Conservation (phyloP, 2,113 vertebrate species). For the Hypocryptadius cinnamomeus region DNA sequence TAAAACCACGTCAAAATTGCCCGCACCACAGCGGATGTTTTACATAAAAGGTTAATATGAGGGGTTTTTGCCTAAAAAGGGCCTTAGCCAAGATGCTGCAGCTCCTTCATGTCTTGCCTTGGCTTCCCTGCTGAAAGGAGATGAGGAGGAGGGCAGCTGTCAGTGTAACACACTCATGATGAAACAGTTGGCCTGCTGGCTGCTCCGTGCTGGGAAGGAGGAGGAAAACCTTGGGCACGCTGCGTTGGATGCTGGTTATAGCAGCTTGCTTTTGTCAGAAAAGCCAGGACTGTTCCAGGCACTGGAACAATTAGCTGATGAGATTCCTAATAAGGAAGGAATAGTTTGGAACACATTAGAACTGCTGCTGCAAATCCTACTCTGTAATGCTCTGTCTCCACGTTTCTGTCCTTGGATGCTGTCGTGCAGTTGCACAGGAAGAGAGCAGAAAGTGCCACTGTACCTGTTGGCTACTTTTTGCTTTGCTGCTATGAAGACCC, state of each 20-base stretch:
- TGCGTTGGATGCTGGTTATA: neutral
- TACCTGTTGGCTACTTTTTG: neutral
- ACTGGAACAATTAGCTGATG: neutral
- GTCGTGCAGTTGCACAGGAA: accelerated
- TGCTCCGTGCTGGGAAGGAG: neutral
- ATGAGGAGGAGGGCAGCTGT: neutral
- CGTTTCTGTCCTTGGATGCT: neutral
- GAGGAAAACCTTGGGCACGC: neutral
- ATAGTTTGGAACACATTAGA: neutral
- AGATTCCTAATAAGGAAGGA: neutral
- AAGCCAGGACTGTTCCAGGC: neutral
- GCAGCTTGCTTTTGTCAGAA: neutral
- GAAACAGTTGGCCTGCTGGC: neutral
- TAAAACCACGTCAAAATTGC: neutral
- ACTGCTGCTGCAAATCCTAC: neutral
- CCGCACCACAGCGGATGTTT: neutral
- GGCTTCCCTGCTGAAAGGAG: neutral
- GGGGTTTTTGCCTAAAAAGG: neutral
- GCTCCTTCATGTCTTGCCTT: neutral
- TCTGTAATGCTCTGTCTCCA: neutral
- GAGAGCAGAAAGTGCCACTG: neutral
- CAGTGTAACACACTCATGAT: neutral
- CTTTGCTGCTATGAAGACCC: neutral
- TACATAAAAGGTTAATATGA: neutral
- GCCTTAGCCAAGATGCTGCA: neutral